Conservation (phyloP, 1,140 invertebrate genomes). For the Battus philenor region DNA sequence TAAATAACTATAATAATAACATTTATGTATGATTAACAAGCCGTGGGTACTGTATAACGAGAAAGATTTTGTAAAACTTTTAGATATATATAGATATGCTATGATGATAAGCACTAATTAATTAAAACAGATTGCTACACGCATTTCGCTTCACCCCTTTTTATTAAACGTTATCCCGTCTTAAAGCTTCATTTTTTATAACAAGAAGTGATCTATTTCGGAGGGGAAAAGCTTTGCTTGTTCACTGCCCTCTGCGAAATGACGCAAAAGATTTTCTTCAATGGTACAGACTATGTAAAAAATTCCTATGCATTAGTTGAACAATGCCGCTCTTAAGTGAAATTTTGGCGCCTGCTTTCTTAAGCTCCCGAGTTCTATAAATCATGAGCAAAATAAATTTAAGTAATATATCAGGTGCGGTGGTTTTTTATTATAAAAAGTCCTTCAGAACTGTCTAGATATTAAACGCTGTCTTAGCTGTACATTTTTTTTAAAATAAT, state of each 20-base stretch:
- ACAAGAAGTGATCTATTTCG: constrained; percentile 59
- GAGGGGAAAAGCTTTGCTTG: constrained; percentile 39
- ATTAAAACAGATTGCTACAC: constrained; percentile 7
- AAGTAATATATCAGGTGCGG: too few relatives aligned
- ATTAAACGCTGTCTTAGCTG: too few relatives aligned
- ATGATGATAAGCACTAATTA: constrained; percentile 2
- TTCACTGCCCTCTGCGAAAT: constrained; percentile 41
- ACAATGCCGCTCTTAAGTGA: constrained; percentile 44
- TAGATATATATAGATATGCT: background rate
- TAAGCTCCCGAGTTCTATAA: too few relatives aligned
- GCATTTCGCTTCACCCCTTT: constrained; percentile 32
- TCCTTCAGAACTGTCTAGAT: too few relatives aligned
- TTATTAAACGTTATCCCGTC: constrained; percentile 32
- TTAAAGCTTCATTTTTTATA: constrained; percentile 46
- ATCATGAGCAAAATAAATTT: too few relatives aligned
- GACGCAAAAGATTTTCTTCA: constrained; percentile 33
- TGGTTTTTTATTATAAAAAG: too few relatives aligned
- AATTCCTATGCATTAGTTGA: constrained; percentile 46
- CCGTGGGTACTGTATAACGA: too few relatives aligned
- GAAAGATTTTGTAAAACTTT: too few relatives aligned
- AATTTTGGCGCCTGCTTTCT: too few relatives aligned
- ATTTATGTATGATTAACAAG: too few relatives aligned
- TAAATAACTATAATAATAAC: too few relatives aligned
- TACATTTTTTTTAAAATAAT: too few relatives aligned
- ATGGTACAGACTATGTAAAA: constrained; percentile 36